phyloP scores from a whole-genome alignment of 2,113 vertebrate species.

The Aphelocoma coerulescens region DNA sequence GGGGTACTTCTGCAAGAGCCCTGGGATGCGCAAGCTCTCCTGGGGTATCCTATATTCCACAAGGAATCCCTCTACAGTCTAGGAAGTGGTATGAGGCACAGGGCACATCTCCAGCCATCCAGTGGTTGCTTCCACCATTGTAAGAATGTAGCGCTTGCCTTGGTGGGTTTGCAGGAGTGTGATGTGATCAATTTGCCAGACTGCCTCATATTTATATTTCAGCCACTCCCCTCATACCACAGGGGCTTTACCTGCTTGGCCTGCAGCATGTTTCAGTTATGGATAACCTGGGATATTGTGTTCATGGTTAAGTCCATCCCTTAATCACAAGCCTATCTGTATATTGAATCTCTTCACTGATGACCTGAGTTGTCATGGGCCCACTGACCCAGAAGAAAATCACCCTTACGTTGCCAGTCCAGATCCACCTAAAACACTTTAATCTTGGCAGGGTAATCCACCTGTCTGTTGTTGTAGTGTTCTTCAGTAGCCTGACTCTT shows the following conservation, averaged over 20 bases:
- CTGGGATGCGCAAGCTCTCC: too few species aligned
- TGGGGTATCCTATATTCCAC: too few species aligned
- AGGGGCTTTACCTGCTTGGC: background rate
- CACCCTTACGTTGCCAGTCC: background rate
- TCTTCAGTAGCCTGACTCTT: background rate
- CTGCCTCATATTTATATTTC: background rate
- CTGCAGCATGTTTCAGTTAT: background rate
- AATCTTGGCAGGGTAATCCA: background rate
- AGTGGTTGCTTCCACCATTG: background rate
- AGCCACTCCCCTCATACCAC: background rate
- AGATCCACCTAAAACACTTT: background rate
- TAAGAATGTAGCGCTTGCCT: fast-evolving
- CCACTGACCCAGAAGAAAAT: background rate
- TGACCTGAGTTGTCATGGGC: background rate
- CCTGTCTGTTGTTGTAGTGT: background rate
- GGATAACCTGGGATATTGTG: background rate
- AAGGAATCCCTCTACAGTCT: too few species aligned
- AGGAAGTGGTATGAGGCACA: background rate
- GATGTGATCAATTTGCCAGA: background rate
- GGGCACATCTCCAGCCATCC: background rate
- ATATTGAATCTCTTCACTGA: background rate
- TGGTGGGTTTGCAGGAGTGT: background rate
- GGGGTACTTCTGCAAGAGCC: too few species aligned
- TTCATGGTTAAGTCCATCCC: background rate
- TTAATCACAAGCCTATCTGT: background rate